Base-by-base conservation (phyloP, 2,113 vertebrate species). In the Hystrix brachyura region DNA sequence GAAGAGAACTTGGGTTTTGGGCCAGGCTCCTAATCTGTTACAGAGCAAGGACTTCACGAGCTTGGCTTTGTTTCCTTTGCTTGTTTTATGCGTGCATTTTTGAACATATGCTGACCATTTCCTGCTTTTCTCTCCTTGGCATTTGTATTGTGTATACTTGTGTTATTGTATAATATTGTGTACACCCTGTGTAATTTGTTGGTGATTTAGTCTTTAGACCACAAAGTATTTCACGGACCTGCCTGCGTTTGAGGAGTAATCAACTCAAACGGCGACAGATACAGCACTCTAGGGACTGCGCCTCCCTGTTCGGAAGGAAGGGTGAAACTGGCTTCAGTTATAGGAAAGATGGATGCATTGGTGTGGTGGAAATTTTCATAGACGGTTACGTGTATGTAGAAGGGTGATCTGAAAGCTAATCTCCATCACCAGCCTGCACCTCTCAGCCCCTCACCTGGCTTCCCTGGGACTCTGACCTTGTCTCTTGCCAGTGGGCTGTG, bases 291-390 rank as follows among this genome's bases (percentile, higher is more conserved):
- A 0, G 43, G 21, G 17, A 19, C 43, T 5, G 53, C 4, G 27
- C 1, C 21, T n/a, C 21, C 27, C 17, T 11, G 0, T 48, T 43
- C 18, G 3, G 48, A 74, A 34, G 25, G 69, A 43, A 8, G 17
- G 12, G n/a, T 10, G 64, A 67, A 29, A 14, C 34, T 0, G 19
- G 23, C 69, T 46, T 84, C 51, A 1, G 27, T 5, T 27, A 43
- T 0, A 14, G 34, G 62, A 59, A 62, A 60, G 38, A 17, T 7
- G 2, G 48, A 0, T 3, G 23, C 3, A 0, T 6, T 0, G 1
- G 23, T 4, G 32, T 3, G 3, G 59, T 21, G 10, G 38, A 10
- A 3, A 43, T 21, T 25, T 34, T 51, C 23, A 23, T 0, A 0
- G 71, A 7, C n/a, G 59, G 46, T 11, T 11, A 5, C 5, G 3